Conservation (phyloP, 2,113 vertebrate genomes). For the Hydrolagus affinis region DNA sequence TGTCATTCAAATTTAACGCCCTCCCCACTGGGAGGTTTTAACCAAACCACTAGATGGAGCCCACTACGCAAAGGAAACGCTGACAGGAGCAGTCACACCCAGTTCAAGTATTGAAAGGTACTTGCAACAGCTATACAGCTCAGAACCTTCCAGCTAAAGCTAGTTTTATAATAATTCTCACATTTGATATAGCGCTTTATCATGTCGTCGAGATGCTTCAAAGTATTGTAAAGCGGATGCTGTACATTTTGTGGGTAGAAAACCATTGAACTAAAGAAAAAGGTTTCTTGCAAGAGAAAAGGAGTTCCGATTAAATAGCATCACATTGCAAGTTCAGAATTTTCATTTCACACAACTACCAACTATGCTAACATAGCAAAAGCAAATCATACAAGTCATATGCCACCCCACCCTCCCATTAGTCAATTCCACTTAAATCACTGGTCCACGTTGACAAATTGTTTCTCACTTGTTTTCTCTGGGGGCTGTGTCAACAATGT, state of each 20-base stretch:
- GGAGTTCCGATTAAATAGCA: not conserved
- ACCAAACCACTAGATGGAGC: constrained; percentile 8
- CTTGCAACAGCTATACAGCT: not conserved
- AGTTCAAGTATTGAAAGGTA: not conserved
- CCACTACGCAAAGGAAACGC: not conserved
- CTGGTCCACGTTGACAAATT: too few species aligned
- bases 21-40: not conserved
- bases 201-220: too few species aligned
- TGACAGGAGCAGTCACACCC: not conserved
- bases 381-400: not conserved
- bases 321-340: not conserved
- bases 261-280: not conserved
- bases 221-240: too few species aligned
- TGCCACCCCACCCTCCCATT: not conserved
- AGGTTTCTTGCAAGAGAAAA: not conserved
- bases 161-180: not conserved
- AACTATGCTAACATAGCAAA: not conserved
- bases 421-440: not conserved
- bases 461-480: not conserved
- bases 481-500: too few species aligned
- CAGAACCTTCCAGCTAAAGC: not conserved
- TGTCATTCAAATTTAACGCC: too few species aligned
- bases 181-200: too few species aligned
- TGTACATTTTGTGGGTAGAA: too few species aligned
- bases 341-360: not conserved